Conservation (phyloP, 2,797 vertebrate species). For the Crax fasciolata region DNA sequence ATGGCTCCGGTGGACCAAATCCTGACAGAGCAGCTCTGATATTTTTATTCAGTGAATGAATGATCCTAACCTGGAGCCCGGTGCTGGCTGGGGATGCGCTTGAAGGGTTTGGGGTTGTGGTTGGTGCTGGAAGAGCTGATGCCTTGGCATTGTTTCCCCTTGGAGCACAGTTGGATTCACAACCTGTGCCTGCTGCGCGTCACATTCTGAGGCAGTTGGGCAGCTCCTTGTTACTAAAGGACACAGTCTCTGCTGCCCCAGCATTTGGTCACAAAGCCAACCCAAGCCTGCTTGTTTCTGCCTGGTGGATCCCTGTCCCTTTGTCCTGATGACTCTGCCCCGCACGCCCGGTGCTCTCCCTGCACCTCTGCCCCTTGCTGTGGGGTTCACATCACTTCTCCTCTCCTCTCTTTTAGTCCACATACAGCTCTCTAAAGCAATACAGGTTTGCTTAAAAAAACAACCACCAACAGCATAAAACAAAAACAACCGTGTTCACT, state of each 20-base stretch:
- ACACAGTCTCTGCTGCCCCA: fast-evolving
- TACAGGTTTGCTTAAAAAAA: not conserved
- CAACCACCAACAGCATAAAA: not conserved
- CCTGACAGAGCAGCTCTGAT: not conserved
- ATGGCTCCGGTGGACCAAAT: not conserved
- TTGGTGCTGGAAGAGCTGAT: not conserved
- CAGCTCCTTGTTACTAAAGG: not conserved
- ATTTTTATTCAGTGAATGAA: not conserved
- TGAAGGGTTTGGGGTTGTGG: not conserved
- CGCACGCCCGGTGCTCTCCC: not conserved
- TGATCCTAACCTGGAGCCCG: not conserved
- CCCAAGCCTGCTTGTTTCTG: not conserved
- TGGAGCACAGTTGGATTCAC: not conserved
- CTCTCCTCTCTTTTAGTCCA: not conserved
- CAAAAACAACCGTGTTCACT: not conserved
- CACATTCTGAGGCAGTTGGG: not conserved
- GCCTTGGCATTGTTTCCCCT: not conserved
- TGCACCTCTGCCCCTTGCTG: not conserved
- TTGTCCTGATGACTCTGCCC: not conserved
- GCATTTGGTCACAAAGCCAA: not conserved
- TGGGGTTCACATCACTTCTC: not conserved
- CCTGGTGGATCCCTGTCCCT: not conserved
- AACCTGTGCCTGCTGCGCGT: not conserved
- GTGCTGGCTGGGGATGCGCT: no score
- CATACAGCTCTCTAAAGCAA: not conserved